Evolutionary conservation across 1,140 invertebrate species (phyloP), one percentile per base, ranked within the genome.

Genomic region (Drosophila watanabei): DNA sequence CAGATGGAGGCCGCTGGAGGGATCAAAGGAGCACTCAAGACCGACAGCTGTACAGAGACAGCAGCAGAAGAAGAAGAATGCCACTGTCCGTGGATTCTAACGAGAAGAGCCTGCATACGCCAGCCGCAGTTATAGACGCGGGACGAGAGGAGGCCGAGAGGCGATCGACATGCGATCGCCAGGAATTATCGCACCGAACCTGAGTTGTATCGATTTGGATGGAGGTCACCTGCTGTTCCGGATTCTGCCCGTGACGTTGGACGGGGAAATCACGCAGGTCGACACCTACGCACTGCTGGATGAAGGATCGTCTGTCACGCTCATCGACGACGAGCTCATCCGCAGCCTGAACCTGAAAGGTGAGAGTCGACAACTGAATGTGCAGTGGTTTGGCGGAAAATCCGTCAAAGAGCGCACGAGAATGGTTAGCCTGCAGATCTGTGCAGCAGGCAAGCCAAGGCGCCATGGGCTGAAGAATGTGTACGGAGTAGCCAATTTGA

Each of bases 341-440:
- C 11, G 45, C 18, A 46, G 11, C 18, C 11, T 46, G 5, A 20
- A 13, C 45, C 18, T 46, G 10, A 46, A 46, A 20, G 10, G 18
- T 20, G 45, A 18, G 14, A 18, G 16, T 48, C 20, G 64, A 13
- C 24, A 49, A 5, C 24, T 60, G 0, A 68, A 49, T n/a, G 30
- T 68, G 0, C 43, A 49, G 11, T 59, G 43, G 43, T 65, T 57
- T 18, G 63, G 52, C 13, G 51, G 41, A 2, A 37, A 35, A 13
- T 32, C 54, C n/a, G 45, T 24, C 45, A 49, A 24, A 18, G 46
- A 35, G n/a, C 41, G 3, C 16, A n/a, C 16, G n/a, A n/a, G 8
- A 3, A 18, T n/a, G 16, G 35, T 37, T 1, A 37, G 13, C 35
- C 13, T 14, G 35, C 35, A 37, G 35, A 37, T 37, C 35, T 5